phyloP scores from a whole-genome alignment of 2,113 vertebrate species.

The Morone chrysops region DNA sequence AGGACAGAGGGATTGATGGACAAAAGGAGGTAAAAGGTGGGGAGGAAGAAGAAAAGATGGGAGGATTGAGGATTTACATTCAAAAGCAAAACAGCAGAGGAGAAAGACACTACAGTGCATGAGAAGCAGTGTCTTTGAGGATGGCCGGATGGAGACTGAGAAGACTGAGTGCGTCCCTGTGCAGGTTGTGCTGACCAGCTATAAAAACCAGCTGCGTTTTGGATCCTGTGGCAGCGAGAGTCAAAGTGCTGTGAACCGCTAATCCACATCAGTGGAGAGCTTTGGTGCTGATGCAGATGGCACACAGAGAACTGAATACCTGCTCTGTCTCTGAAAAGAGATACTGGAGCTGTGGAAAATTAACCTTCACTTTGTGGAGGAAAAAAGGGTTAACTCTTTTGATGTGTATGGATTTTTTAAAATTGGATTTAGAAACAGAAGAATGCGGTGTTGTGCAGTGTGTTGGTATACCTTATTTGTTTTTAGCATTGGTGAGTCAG shows the following conservation, averaged over 20 bases:
- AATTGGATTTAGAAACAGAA: not conserved
- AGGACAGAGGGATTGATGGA: slow-evolving; percentile 66
- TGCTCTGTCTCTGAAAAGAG: slow-evolving; percentile 33
- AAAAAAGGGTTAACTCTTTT: not conserved
- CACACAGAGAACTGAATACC: slow-evolving; percentile 31
- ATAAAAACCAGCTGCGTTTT: slow-evolving; percentile 69
- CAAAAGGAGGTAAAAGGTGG: slow-evolving; percentile 38
- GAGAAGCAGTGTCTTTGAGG: slow-evolving; percentile 52
- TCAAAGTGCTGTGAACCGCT: slow-evolving; percentile 59
- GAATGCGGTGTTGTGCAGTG: not conserved
- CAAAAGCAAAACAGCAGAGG: slow-evolving; percentile 63
- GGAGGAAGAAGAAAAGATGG: slow-evolving; percentile 48
- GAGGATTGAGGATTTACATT: slow-evolving; percentile 85
- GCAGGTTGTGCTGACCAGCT: slow-evolving; percentile 75
- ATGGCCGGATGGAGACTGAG: slow-evolving; percentile 20
- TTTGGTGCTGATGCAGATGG: slow-evolving; percentile 63
- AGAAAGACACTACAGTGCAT: slow-evolving; percentile 36
- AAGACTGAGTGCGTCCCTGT: not conserved
- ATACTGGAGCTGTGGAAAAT: slow-evolving; percentile 36
- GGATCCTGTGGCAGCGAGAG: slow-evolving; percentile 54
- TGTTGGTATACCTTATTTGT: not conserved
- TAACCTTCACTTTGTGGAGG: slow-evolving; percentile 18
- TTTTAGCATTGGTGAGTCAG: not conserved
- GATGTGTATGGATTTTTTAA: not conserved
- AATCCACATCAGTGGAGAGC: slow-evolving; percentile 60